These are phyloP conservation scores for Cherax destructor DNA, from an alignment of 1,140 invertebrate species.

Conservation along the genomic window DNA sequence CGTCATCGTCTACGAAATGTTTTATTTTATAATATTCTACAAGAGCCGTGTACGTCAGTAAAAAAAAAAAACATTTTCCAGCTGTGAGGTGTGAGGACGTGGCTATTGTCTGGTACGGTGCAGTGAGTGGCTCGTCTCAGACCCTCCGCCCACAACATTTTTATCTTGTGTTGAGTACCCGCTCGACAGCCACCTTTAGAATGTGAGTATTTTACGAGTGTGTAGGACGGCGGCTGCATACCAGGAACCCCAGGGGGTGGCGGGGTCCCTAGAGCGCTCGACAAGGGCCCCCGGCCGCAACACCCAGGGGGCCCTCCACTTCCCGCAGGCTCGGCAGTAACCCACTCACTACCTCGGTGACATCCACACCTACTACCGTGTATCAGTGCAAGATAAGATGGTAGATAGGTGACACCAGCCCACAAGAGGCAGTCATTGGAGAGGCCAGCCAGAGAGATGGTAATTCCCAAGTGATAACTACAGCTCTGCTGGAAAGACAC, in stretches of 20 bases:
- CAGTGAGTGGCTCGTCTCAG: neutral
- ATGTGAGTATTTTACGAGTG: constrained; percentile 36
- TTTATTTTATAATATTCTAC: neutral
- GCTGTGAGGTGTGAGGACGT: neutral
- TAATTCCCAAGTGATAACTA: too few relatives aligned
- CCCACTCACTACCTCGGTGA: constrained; percentile 8
- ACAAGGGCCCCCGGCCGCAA: constrained; percentile 52
- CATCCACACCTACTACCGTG: constrained; percentile 48
- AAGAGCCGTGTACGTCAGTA: neutral
- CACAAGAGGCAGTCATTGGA: too few relatives aligned
- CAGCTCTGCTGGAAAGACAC: too few relatives aligned
- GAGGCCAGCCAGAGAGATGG: too few relatives aligned
- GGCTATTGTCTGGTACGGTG: neutral
- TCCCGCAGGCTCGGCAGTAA: neutral
- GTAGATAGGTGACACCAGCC: neutral
- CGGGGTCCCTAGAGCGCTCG: constrained; percentile 23
- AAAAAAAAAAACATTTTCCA: neutral
- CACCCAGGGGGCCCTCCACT: constrained; percentile 12
- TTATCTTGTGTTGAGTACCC: constrained; percentile 30
- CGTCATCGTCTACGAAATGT: neutral
- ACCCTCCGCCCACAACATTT: constrained; percentile 47
- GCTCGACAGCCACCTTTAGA: constrained; percentile 25
- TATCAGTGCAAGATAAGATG: neutral
- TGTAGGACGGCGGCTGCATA: constrained; percentile 30
- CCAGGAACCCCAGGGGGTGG: constrained; percentile 23